Evolutionary conservation across 2,113 vertebrate genomes (phyloP), one percentile per base, ranked within the genome.

Genomic region (Paramisgurnus dabryanus): DNA sequence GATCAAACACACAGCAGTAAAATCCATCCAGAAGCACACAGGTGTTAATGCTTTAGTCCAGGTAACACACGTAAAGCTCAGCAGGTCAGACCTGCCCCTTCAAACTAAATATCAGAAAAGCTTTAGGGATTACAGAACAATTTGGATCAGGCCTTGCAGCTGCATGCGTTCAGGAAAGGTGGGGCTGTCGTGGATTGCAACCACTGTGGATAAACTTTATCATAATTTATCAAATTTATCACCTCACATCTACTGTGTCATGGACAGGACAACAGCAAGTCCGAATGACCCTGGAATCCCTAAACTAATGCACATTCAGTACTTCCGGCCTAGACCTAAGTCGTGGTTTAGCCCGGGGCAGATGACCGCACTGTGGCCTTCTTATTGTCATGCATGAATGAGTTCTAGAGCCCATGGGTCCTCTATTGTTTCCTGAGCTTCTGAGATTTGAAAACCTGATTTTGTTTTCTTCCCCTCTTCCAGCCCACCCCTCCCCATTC

Each of bases 301-400:
- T 74, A 40, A 39, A 55, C 76, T 47, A 7, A 57, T n/a, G 39
- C 67, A 7, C 39, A 12, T 34, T 81, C 39, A 79, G 39, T 45
- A 70, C 72, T 49, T 11, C 58, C 60, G 34, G 47, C 71, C 77
- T 67, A 7, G 6, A 80, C 43, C 71, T 71, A 22, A 69, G 58
- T 76, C 72, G n/a, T 39, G 15, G 83, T 45, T 55, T 55, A 74
- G 50, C 86, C 84, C 43, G 57, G 64, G 82, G 82, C 83, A 53
- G 76, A 17, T 58, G 66, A 22, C 71, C 53, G 50, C 80, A 76
- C 76, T 50, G 22, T 82, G 71, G 64, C 77, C 65, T 68, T 74
- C 64, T 87, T 39, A 91, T 90, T 90, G 89, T 91, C 67, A 89
- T 87, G 85, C 83, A 53, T 68, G 70, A 81, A 74, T 83, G 57